phyloP scores from a whole-genome alignment of 2,113 vertebrate genomes.

The Sinocyclocheilus grahami region DNA sequence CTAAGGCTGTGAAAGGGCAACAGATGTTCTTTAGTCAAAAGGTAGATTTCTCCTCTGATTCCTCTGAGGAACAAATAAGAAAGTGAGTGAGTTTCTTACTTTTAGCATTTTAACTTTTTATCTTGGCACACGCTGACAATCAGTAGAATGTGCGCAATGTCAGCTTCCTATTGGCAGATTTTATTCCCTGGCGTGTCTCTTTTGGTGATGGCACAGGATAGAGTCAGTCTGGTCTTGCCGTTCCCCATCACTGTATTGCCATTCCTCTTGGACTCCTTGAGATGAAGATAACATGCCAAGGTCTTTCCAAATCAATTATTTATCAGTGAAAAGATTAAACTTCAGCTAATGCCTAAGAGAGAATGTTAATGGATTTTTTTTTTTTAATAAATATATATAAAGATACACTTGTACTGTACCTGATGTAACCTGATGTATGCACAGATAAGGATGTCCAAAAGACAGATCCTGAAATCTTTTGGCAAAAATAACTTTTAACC shows the following conservation, averaged over 20 bases:
- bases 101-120: slow-evolving; percentile 20
- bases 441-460: not conserved
- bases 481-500: not conserved
- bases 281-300: not conserved
- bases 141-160: not conserved
- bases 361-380: slow-evolving; percentile 3
- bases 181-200: not conserved
- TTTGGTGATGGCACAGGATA: slow-evolving; percentile 28
- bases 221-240: slow-evolving; percentile 15
- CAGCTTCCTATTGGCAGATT: not conserved
- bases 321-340: slow-evolving; percentile 33
- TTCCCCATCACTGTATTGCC: slow-evolving; percentile 40
- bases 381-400: not conserved
- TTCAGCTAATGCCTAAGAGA: slow-evolving; percentile 18
- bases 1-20: not conserved
- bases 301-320: slow-evolving; percentile 48
- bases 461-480: not conserved
- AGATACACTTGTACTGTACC: not conserved
- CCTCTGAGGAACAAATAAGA: not conserved
- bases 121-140: slow-evolving; percentile 19
- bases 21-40: not conserved
- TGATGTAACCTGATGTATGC: not conserved
- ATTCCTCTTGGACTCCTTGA: slow-evolving; percentile 30
- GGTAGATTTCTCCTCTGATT: not conserved
- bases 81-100: not conserved